phyloP scores from a whole-genome alignment of 2,888 invertebrate species.

The Caenorhabditis panamensis region DNA sequence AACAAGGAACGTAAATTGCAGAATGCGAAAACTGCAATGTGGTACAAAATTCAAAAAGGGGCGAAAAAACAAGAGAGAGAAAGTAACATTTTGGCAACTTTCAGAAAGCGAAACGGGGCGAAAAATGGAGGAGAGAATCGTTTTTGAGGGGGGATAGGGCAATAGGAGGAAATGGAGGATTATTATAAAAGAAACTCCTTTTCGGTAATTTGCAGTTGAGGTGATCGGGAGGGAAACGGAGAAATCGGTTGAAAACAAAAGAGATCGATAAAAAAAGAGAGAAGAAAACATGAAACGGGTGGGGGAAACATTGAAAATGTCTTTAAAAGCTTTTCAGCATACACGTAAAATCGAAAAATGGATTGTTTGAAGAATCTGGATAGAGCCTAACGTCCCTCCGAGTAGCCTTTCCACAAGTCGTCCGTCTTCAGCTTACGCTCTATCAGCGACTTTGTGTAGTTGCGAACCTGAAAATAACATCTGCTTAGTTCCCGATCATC shows the following conservation, averaged over 20 bases:
- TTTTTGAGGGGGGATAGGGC: background rate
- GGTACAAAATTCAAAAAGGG: constrained; percentile 11
- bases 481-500: background rate
- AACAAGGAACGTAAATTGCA: too few relatives aligned
- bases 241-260: constrained; percentile 1
- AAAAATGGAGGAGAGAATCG: too few relatives aligned
- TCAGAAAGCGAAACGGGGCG: constrained; percentile 10
- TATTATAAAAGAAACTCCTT: too few relatives aligned
- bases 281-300: background rate
- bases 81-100: constrained; percentile 7
- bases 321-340: background rate
- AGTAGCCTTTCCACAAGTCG: constrained; percentile 67
- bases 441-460: constrained; percentile 56
- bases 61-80: constrained; percentile 9
- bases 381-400: background rate
- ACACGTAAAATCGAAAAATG: constrained; percentile 7
- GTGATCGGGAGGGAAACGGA: background rate
- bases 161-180: background rate
- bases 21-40: constrained; percentile 4
- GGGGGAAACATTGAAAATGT: background rate
- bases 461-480: constrained; percentile 57
- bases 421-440: constrained; percentile 58
- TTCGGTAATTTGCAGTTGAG: background rate
- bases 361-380: background rate
- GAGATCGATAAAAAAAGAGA: constrained; percentile 10